Conservation (phyloP, 2,888 invertebrate species). For the Caenorhabditis zanzibari region DNA sequence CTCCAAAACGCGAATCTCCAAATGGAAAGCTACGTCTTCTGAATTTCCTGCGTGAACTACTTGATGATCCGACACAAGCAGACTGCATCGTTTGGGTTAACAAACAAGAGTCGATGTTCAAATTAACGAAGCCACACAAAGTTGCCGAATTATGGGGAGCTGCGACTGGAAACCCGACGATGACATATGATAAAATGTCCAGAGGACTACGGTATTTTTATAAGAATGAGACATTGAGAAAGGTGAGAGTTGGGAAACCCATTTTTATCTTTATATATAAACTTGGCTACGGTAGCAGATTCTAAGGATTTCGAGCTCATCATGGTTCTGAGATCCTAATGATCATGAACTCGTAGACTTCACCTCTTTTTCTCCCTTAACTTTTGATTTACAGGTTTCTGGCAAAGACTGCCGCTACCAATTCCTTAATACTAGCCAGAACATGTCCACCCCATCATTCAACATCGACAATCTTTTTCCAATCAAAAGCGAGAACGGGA, state of each 20-base stretch:
- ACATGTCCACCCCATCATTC: neutral
- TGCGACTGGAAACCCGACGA: neutral
- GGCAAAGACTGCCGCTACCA: constrained; percentile 26
- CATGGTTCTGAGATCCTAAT: too few species aligned
- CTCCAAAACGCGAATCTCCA: constrained; percentile 9
- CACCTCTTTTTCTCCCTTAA: too few species aligned
- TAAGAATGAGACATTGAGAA: constrained; percentile 9
- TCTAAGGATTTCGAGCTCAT: too few species aligned
- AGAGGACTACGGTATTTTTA: constrained; percentile 36
- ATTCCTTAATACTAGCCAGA: neutral
- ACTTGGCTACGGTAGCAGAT: too few species aligned
- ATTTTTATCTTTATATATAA: too few species aligned
- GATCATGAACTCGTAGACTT: too few species aligned
- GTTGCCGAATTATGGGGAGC: constrained; percentile 35
- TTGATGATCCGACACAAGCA: too few species aligned
- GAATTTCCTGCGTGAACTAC: constrained; percentile 20
- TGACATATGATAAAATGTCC: constrained; percentile 49
- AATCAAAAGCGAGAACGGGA: neutral
- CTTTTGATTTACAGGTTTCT: constrained; percentile 11
- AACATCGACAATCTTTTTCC: neutral
- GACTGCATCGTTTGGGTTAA: constrained; percentile 35
- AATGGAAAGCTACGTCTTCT: constrained; percentile 36
- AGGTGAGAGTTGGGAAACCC: constrained; percentile 1
- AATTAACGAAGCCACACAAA: neutral
- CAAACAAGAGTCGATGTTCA: neutral